Evolutionary conservation across 2,888 invertebrate genomes (phyloP), one percentile per base, ranked within the genome.

Genomic region (Erebia epiphron): DNA sequence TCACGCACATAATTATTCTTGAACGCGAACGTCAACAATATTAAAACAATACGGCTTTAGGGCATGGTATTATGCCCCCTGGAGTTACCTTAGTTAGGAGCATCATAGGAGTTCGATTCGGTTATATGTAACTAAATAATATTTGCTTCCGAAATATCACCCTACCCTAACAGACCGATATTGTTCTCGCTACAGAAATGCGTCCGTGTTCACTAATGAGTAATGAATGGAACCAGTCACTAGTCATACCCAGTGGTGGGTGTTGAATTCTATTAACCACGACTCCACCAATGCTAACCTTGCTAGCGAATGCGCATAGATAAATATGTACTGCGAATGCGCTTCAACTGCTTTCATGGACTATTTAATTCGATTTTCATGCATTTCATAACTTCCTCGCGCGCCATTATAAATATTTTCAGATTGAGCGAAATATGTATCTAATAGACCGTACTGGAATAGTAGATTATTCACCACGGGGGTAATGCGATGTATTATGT

Each of bases 171-270:
- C 50, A n/a, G n/a, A 49, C 75, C 63, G 67, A 62, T 61, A 70
- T 56, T 67, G 35, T 70, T 67, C 67, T 57, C 26, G 16, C 61
- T 68, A 60, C 56, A 68, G 35, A 60, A 60, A 58, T 56, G 61
- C 43, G 62, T n/a, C 67, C 52, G 68, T 67, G 68, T 52, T 68
- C 35, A 69, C 50, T 66, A 69, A n/a, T n/a, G n/a, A n/a, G n/a
- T n/a, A n/a, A 68, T 72, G 73, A 72, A 70, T 74, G 74, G 69
- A 70, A 18, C 58, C 67, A 67, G 62, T 57, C 56, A 54, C 54
- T 10, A 26, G 18, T 73, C 57, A 35, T 35, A 35, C 35, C 5
- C 35, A n/a, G 46, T 64, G n/a, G 69, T 73, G 73, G 73, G 68
- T 71, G 73, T 52, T 54, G 66, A 66, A 70, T 73, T 62, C 41